Conservation (phyloP, 1,140 invertebrate species). For the Rhagoletis zephyria region DNA sequence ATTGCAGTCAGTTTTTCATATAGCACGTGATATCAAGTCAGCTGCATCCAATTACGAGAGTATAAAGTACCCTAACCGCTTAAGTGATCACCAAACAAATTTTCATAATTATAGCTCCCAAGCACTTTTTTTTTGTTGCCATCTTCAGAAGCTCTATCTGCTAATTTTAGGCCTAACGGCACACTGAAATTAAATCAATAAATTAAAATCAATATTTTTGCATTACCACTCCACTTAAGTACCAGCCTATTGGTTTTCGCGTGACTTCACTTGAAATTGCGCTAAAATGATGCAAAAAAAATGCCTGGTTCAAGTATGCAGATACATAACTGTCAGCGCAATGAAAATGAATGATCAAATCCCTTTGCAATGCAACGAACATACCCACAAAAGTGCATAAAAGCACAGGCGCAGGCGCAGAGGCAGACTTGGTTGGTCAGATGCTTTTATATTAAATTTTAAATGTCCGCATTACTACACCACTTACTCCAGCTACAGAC, state of each 20-base stretch:
- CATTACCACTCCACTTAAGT: neutral
- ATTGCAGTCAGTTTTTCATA: too few relatives aligned
- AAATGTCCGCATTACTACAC: neutral
- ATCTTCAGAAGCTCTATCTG: neutral
- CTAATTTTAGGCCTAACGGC: neutral
- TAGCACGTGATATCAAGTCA: neutral
- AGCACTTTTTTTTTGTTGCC: neutral
- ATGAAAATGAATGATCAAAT: constrained; percentile 35
- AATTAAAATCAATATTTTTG: neutral
- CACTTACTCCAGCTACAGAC: too few relatives aligned
- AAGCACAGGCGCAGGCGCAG: neutral
- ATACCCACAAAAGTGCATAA: neutral
- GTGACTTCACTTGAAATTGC: constrained; percentile 40
- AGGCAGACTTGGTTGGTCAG: neutral
- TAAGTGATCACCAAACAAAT: constrained; percentile 5
- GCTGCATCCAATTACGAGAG: neutral
- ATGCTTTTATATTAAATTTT: neutral
- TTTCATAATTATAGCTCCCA: neutral
- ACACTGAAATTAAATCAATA: constrained; percentile 4
- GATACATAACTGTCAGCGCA: neutral
- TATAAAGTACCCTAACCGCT: neutral
- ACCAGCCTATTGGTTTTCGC: neutral
- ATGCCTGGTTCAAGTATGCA: neutral
- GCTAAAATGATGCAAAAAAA: neutral
- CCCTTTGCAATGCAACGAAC: neutral